phyloP scores from a whole-genome alignment of 2,797 vertebrate genomes.

The Myotis pilosus region DNA sequence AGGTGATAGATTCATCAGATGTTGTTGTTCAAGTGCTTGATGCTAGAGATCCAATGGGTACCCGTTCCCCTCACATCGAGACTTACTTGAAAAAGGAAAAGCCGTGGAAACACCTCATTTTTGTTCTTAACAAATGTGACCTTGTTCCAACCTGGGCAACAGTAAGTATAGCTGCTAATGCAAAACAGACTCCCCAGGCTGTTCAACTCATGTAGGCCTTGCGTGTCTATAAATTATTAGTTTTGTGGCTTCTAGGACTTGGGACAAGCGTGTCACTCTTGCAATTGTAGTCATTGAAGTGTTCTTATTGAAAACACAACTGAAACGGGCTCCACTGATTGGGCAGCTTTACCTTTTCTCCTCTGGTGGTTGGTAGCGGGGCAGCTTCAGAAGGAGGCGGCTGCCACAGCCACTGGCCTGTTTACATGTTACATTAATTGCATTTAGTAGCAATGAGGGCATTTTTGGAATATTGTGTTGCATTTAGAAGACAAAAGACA shows the following conservation, averaged over 20 bases:
- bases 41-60: conserved; percentile 95
- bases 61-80: conserved; percentile 96
- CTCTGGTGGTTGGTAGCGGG: conserved; percentile 56
- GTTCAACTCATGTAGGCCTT: not conserved
- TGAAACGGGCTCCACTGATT: conserved; percentile 27
- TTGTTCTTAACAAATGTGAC: conserved; percentile 98
- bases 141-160: conserved; percentile 98
- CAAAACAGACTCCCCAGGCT: not conserved
- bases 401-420: conserved; percentile 61
- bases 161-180: conserved; percentile 83
- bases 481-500: conserved; percentile 71
- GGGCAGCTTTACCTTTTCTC: conserved; percentile 51
- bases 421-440: conserved; percentile 70
- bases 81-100: conserved; percentile 96
- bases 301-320: conserved; percentile 45
- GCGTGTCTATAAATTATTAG: too few species aligned
- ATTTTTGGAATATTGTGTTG: conserved; percentile 73
- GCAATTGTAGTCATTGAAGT: not conserved
- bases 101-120: conserved; percentile 97
- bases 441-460: conserved; percentile 71
- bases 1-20: conserved; percentile 99
- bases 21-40: conserved; percentile 98
- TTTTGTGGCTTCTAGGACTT: not conserved
- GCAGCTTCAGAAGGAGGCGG: conserved; percentile 54
- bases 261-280: not conserved